A percentile compares a stretch with the other conserved stretches of the same genome.
Evolutionary conservation across 2,797 vertebrate genomes (phyloP).

Genomic region (Arctocebus calabarensis): DNA sequence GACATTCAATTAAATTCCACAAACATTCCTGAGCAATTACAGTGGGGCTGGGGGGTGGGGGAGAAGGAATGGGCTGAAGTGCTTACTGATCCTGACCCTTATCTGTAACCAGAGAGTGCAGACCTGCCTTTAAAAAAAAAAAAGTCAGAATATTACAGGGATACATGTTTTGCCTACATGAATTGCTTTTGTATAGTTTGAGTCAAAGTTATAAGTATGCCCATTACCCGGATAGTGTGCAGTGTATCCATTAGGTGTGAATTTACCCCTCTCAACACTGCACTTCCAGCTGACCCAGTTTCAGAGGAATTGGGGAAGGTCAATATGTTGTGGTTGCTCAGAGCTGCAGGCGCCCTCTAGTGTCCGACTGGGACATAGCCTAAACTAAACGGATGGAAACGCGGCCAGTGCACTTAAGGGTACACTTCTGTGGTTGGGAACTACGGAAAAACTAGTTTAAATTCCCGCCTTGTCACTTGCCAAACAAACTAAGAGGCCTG

Average conservation of each 20-base stretch:
- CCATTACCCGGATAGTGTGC: too few relatives aligned
- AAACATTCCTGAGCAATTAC: background rate
- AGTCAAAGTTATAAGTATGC: too few relatives aligned
- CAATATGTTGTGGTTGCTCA: background rate
- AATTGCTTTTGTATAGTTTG: too few relatives aligned
- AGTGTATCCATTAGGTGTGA: too few relatives aligned
- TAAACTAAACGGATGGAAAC: background rate
- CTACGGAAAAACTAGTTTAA: background rate
- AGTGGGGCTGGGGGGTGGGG: background rate
- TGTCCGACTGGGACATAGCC: background rate
- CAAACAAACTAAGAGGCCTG: background rate
- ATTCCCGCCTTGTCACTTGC: background rate
- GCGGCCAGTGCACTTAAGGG: rapidly evolving
- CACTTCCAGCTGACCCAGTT: background rate
- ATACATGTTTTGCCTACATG: too few relatives aligned
- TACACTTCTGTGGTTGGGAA: rapidly evolving
- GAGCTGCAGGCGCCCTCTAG: constrained; percentile 56
- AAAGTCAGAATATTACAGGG: too few relatives aligned
- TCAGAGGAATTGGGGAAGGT: background rate
- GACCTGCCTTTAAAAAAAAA: background rate
- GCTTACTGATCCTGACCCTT: background rate
- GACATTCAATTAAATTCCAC: background rate
- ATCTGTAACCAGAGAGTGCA: background rate
- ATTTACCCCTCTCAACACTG: background rate
- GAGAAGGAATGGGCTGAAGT: background rate